Base-by-base conservation (phyloP, 2,797 vertebrate species). In the Rhinatrema bivittatum region DNA sequence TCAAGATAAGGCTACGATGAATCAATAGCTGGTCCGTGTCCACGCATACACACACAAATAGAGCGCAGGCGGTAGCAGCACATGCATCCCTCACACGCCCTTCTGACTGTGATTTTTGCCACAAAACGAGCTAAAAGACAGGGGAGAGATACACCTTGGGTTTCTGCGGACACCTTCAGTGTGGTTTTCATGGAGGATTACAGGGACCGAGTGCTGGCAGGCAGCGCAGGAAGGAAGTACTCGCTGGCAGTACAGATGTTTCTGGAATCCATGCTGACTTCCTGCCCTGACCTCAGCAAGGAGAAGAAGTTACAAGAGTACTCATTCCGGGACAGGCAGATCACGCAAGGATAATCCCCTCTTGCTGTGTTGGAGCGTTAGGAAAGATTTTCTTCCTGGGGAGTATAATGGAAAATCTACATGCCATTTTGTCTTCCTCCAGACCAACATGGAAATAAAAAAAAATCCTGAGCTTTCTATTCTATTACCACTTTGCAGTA, bases 321-420 rank as follows among this genome's bases (percentile, higher is more conserved):
- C 29, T 78, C 78, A 32, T 93, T 96, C 65, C 83, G 65, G 3
- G 93, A 96, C 55, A 36, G 75, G 0, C 91, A 93, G 56, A 93
- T 95, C 68, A 95, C 92, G 91, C 96, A 82, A 50, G 82, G 33
- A 31, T 11, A n/a, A n/a, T n/a, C n/a, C n/a, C n/a, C n/a, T n/a
- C n/a, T n/a, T n/a, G n/a, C n/a, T n/a, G n/a, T n/a, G n/a, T n/a
- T n/a, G n/a, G n/a, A n/a, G n/a, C n/a, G n/a, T n/a, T n/a, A n/a
- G n/a, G n/a, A n/a, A n/a, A n/a, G n/a, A n/a, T n/a, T n/a, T n/a
- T n/a, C n/a, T n/a, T n/a, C n/a, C n/a, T n/a, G n/a, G n/a, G n/a
- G n/a, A n/a, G n/a, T n/a, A n/a, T n/a, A n/a, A n/a, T n/a, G n/a
- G n/a, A n/a, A n/a, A n/a, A n/a, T n/a, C n/a, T n/a, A n/a, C n/a